These are phyloP conservation scores for Nothura maculosa DNA, from an alignment of 2,797 vertebrate species.

Conservation along the genomic window DNA sequence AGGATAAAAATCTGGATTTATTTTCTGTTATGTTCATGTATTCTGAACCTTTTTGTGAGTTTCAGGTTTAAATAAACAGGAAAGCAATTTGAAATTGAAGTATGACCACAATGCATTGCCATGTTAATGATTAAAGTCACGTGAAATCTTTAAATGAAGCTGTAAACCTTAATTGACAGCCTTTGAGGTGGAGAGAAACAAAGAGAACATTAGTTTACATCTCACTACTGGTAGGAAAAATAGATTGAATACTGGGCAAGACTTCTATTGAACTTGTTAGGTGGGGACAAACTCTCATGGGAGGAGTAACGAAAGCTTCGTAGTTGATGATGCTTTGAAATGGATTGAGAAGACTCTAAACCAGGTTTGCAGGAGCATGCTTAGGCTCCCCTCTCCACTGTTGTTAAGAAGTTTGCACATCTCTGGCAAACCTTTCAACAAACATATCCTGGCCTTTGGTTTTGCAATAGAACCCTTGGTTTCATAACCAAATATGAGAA, in stretches of 20 bases:
- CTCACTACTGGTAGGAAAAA: not conserved
- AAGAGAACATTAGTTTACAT: not conserved
- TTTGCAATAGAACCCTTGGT: not conserved
- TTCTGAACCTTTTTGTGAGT: conserved; percentile 5
- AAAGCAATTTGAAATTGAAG: not conserved
- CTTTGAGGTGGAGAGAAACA: not conserved
- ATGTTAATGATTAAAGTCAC: not conserved
- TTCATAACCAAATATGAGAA: not conserved
- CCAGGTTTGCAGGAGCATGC: not conserved
- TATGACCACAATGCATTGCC: not conserved
- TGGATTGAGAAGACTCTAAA: not conserved
- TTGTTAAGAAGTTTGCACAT: not conserved
- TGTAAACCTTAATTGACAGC: not conserved
- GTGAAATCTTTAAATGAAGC: not conserved
- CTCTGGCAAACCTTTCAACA: not conserved
- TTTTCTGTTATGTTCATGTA: not conserved
- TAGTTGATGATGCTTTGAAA: not conserved
- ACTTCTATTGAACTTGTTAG: not conserved
- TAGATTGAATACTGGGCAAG: not conserved
- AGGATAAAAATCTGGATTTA: not conserved
- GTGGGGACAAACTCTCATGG: not conserved
- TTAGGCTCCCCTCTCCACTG: not conserved
- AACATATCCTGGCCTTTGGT: not conserved
- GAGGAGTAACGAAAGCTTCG: not conserved
- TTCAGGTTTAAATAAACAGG: conserved; percentile 11